Base-by-base conservation (phyloP, 2,797 vertebrate species). In the Dendrocincla fuliginosa region DNA sequence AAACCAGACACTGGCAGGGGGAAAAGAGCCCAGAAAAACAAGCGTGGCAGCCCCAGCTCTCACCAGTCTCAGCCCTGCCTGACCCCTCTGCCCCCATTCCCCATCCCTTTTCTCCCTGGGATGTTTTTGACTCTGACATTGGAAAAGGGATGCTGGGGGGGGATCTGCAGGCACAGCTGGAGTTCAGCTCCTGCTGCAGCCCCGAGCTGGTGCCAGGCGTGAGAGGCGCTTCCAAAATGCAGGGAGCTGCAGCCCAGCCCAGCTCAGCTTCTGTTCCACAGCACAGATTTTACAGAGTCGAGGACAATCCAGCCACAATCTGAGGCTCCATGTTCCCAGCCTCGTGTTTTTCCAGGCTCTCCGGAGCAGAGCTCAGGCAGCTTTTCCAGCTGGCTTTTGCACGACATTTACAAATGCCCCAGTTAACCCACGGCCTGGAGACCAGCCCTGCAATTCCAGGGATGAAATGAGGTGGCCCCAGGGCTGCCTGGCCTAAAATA, bases 151-250 rank as follows among this genome's bases (percentile, higher is more conserved):
- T 5, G 13, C 65, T 30, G 42, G 87, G 32, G 41, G n/a, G 52
- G 44, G 44, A 27, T 20, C 76, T 37, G 71, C 24, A n/a, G 49
- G 33, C 4, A 5, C 47, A 12, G 33, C 20, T 25, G 11, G 41
- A 68, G 63, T 56, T 57, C 46, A 56, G 63, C 67, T 80, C 56
- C 69, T 75, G 90, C 75, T 87, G 88, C 70, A 89, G 77, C 50
- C 74, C 2, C 3, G 37, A 24, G 47, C 15, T 0, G 6, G 17
- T 79, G 89, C 73, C 84, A 89, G 74, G 37, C 24, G 0, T 23
- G 52, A 56, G 78, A 75, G 79, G 59, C 5, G 47, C 63, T 89
- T 79, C 95, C 78, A 60, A 79, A 68, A 68, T 44, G 76, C 83
- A 69, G 68, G 0, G 22, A 71, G 83, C 74, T 39, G 83, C 69